Percentiles rank a stretch among this genome's conserved stretches.
Conservation (phyloP, 2,113 vertebrate genomes). For the Euleptes europaea region DNA sequence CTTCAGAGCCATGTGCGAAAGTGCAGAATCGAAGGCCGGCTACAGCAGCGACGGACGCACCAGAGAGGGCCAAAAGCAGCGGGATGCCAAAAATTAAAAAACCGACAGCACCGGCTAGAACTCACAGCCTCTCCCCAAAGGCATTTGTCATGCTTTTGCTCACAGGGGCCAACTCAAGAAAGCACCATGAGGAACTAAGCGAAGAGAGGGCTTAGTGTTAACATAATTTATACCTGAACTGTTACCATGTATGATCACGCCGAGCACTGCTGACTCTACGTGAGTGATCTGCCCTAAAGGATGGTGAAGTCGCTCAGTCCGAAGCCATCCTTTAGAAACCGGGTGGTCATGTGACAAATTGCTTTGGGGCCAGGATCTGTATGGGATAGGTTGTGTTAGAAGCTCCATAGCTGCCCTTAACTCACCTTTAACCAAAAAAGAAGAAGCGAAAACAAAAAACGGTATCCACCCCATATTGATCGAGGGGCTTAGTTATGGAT, state of each 20-base stretch:
- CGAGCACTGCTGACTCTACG: background rate
- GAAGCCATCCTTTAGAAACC: background rate
- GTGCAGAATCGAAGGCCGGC: conserved; percentile 3
- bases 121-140: conserved; percentile 19
- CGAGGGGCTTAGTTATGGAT: conserved; percentile 19
- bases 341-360: background rate
- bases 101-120: conserved; percentile 33
- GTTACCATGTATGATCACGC: background rate
- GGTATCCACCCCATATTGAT: conserved; percentile 26
- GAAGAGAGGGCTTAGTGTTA: conserved; percentile 45
- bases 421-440: conserved; percentile 46
- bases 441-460: conserved; percentile 2
- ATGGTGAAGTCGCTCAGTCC: background rate
- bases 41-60: background rate
- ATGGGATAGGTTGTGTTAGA: conserved; percentile 11
- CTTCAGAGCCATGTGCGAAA: conserved; percentile 10
- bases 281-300: background rate
- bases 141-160: background rate
- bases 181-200: background rate
- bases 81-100: conserved; percentile 12
- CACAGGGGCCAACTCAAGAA: background rate
- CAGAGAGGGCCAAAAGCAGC: conserved; percentile 31
- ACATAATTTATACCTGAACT: background rate
- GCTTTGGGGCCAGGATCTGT: conserved; percentile 23
- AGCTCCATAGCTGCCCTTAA: conserved; percentile 67